Base-by-base conservation (phyloP, 2,797 vertebrate species). In the Tenualosa ilisha region DNA sequence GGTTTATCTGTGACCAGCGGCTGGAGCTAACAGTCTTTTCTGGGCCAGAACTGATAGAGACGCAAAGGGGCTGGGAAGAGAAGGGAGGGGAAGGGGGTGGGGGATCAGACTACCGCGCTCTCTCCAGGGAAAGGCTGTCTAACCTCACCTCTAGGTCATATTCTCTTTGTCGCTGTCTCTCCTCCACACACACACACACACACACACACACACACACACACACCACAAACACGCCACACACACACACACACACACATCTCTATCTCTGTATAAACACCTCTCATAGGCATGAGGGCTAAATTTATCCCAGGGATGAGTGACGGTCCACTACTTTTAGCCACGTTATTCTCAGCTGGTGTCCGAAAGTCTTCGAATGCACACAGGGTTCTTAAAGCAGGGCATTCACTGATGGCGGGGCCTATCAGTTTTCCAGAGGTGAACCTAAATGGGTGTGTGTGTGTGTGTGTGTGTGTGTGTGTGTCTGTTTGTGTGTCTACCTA, bases 321-420 rank as follows among this genome's bases (percentile, higher is more conserved):
- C 3, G n/a, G 56, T n/a, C 26, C 15, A 61, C 81, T 83, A 50
- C 54, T 83, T 89, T 86, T 85, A 88, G 85, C 15, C 22, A 15
- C 50, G 87, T 89, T 89, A 91, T 91, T 85, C 89, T 85, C 85
- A 53, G 88, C 84, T 49, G 84, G 86, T 85, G 84, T 88, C 85
- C 82, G 43, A 88, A 82, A 83, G 89, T 83, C 84, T 89, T 87
- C 59, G 56, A 89, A 88, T 61, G 81, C 83, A 22, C 72, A 79
- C 40, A n/a, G 72, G 72, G 37, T 2, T 22, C 72, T 79, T 46
- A 56, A 82, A 79, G 40, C 15, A 79, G 72, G 40, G 40, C 40
- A 79, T 43, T 79, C 40, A 22, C 72, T 7, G 65, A 40, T 72
- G 65, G 7, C 6, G 1, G 63, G 65, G 65, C 26, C 61, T 40